Evolutionary conservation across 2,113 vertebrate genomes (phyloP).

Genomic region (Erythrocercus mccallii): DNA sequence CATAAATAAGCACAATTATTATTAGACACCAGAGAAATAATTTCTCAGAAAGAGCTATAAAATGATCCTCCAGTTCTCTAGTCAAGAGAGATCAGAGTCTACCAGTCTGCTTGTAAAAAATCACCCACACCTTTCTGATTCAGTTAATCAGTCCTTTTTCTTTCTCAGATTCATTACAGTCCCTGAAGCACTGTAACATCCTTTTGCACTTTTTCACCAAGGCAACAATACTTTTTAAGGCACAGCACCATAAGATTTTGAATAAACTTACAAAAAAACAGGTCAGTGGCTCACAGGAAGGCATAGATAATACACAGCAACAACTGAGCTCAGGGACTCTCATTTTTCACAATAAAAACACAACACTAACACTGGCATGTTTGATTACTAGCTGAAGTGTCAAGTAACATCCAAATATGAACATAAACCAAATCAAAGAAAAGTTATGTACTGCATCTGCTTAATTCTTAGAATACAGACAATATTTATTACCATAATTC

Average conservation of each 20-base stretch:
- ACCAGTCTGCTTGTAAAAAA: not conserved
- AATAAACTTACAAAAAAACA: constrained; percentile 8
- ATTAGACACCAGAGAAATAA: not conserved
- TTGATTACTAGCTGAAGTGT: not conserved
- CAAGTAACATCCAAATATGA: not conserved
- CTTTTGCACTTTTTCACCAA: constrained; percentile 56
- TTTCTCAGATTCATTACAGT: not conserved
- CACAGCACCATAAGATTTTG: not conserved
- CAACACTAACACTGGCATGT: not conserved
- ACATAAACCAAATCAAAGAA: not conserved
- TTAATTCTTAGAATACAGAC: not conserved
- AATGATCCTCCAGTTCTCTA: not conserved
- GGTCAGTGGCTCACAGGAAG: constrained; percentile 16
- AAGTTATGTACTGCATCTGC: not conserved
- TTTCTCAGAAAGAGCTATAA: not conserved
- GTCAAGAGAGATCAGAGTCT: not conserved
- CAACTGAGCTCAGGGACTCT: not conserved
- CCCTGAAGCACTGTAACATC: constrained; percentile 30
- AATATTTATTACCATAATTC: not conserved
- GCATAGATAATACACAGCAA: not conserved
- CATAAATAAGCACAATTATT: not conserved
- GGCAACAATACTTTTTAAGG: constrained; percentile 26
- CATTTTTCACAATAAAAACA: not conserved
- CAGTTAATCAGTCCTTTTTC: constrained; percentile 2
- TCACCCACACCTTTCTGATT: constrained; percentile 22